phyloP scores from a whole-genome alignment of 2,888 invertebrate genomes.

The Mimachlamys varia region DNA sequence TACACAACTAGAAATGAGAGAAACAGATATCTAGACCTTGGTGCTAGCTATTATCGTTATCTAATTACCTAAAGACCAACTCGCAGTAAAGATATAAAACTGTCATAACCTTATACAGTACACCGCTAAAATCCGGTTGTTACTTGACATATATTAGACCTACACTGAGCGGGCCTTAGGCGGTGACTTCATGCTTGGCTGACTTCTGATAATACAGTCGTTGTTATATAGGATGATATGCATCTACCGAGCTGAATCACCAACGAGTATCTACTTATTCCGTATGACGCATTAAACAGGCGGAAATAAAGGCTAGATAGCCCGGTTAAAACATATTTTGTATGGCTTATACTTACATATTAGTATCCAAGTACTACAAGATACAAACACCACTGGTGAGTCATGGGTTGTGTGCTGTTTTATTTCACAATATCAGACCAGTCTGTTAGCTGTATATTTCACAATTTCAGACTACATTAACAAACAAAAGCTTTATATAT shows the following conservation, averaged over 20 bases:
- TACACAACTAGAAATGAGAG: no score
- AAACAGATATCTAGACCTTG: background rate
- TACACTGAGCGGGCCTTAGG: background rate
- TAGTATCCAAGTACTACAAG: background rate
- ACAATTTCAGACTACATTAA: no score
- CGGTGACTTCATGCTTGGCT: background rate
- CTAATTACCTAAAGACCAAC: background rate
- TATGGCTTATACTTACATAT: background rate
- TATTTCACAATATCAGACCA: background rate
- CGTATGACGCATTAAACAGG: background rate
- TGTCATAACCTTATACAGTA: background rate
- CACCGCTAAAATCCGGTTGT: background rate
- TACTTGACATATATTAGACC: background rate
- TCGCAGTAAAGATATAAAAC: background rate
- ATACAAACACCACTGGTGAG: background rate
- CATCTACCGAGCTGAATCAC: background rate
- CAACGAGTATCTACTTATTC: background rate
- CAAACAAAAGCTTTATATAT: no score
- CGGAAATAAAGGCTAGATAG: background rate
- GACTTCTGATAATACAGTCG: background rate
- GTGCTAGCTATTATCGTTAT: background rate
- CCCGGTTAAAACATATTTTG: background rate
- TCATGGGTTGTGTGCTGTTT: background rate
- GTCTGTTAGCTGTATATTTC: no score
- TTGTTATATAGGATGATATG: conserved; percentile 3